Percentiles rank a stretch among this genome's conserved stretches.
Conservation (phyloP, 1,140 invertebrate genomes). For the Drosophila arawakana region DNA sequence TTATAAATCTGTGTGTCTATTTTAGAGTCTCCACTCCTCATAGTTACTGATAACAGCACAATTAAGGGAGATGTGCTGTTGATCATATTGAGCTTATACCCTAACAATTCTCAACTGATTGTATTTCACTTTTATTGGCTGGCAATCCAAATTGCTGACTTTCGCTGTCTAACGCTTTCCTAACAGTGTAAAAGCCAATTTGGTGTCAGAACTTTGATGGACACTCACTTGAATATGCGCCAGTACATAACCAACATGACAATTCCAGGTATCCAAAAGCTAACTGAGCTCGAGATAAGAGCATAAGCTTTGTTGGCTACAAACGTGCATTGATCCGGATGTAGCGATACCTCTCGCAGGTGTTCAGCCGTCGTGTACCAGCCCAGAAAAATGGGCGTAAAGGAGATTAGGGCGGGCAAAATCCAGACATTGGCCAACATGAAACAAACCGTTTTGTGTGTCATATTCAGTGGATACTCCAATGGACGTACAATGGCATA, state of each 20-base stretch:
- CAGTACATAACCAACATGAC: slow-evolving; percentile 97
- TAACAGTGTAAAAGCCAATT: slow-evolving; percentile 23
- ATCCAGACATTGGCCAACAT: slow-evolving; percentile 96
- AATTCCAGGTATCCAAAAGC: slow-evolving; percentile 97
- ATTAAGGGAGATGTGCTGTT: too few species aligned
- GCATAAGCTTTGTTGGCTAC: slow-evolving; percentile 95
- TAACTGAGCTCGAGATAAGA: slow-evolving; percentile 95
- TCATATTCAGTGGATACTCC: slow-evolving; percentile 95
- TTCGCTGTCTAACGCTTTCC: too few species aligned
- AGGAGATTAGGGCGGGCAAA: slow-evolving; percentile 95
- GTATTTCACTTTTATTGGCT: too few species aligned
- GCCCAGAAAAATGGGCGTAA: slow-evolving; percentile 97
- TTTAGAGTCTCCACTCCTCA: too few species aligned
- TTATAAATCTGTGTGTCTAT: too few species aligned
- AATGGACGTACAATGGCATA: slow-evolving; percentile 95
- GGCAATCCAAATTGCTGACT: too few species aligned
- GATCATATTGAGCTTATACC: too few species aligned
- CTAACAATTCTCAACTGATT: too few species aligned
- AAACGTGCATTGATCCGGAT: slow-evolving; percentile 93
- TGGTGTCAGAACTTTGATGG: neutral
- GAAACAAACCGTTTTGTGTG: slow-evolving; percentile 91
- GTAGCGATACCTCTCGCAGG: slow-evolving; percentile 87
- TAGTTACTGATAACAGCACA: too few species aligned
- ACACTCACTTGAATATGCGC: slow-evolving; percentile 92
- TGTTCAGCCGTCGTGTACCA: slow-evolving; percentile 95